Percentiles rank a stretch among this genome's conserved stretches.
These are phyloP conservation scores for Latrodectus elegans DNA, from an alignment of 2,888 invertebrate species.

Conservation along the genomic window DNA sequence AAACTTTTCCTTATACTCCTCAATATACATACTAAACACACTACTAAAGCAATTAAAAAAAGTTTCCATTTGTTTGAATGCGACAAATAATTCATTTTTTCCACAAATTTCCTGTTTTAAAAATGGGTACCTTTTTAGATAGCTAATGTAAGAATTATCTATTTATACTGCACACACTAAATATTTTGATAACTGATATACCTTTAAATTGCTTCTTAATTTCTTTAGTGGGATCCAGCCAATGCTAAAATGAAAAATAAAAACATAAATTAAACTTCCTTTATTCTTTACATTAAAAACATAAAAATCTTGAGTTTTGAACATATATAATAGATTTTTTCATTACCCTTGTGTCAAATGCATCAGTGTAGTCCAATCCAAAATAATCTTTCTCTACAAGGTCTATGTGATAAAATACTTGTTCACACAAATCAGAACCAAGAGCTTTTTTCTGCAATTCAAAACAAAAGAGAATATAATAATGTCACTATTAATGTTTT, in stretches of 20 bases:
- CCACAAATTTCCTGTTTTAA: too few species aligned
- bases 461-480: conserved; percentile 3
- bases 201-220: conserved; percentile 99
- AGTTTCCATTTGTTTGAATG: too few species aligned
- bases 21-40: too few species aligned
- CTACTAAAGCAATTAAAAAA: too few species aligned
- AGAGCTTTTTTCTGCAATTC: conserved; percentile 75
- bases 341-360: conserved; percentile 76
- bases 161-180: too few species aligned
- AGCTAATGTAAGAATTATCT: too few species aligned
- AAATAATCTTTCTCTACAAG: conserved; percentile 99
- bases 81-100: too few species aligned
- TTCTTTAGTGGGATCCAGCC: conserved; percentile 98
- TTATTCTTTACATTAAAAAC: neutral
- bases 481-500: too few species aligned
- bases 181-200: neutral
- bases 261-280: neutral
- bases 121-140: too few species aligned
- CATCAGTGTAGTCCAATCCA: conserved; percentile 97
- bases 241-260: conserved; percentile 81
- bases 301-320: neutral
- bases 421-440: conserved; percentile 95
- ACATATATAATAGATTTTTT: neutral
- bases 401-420: conserved; percentile 97
- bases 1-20: too few species aligned